Evolutionary conservation across 2,888 invertebrate species (phyloP), one percentile per base, ranked within the genome.

Genomic region (Meandrusa payeni): DNA sequence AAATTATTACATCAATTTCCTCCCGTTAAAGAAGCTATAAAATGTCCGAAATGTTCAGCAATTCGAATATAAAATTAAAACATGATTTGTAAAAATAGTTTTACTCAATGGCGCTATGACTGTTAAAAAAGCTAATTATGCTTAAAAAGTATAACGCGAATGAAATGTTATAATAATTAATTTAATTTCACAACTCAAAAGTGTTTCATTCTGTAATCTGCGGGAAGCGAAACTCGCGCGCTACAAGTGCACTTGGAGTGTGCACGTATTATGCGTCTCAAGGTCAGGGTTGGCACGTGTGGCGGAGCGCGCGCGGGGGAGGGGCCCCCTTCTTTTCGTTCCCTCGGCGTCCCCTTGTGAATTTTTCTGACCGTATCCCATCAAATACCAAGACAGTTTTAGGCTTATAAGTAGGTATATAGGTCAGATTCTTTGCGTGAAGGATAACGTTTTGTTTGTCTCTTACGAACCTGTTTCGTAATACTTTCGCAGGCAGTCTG

Each of bases 231-330:
- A 33, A 22, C 22, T 41, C 32, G 39, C 44, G 34, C 34, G 15
- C 33, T 22, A 39, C 44, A 41, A 34, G 24, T 47, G 46, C 44
- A 51, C 55, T 57, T 50, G 6, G 13, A 20, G 29, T 17, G 23
- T 48, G 41, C 34, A 48, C 61, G 69, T 59, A n/a, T n/a, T n/a
- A 61, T 59, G 60, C 45, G 67, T 61, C 61, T 66, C 75, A 79
- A 80, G 77, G 78, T 70, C 76, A 77, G 68, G 76, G 73, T 58
- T 55, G 67, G 59, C 74, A 72, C 76, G 77, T 72, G 75, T 57
- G n/a, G 55, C 50, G 49, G 54, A 40, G 50, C 34, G 34, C 48
- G 36, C 34, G 48, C 41, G 50, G 48, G 54, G 48, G 29, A 33
- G 29, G 10, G 19, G 37, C 15, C 23, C 38, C 38, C 39, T 28